Conservation (phyloP, 2,113 vertebrate genomes). For the Eretmochelys imbricata region DNA sequence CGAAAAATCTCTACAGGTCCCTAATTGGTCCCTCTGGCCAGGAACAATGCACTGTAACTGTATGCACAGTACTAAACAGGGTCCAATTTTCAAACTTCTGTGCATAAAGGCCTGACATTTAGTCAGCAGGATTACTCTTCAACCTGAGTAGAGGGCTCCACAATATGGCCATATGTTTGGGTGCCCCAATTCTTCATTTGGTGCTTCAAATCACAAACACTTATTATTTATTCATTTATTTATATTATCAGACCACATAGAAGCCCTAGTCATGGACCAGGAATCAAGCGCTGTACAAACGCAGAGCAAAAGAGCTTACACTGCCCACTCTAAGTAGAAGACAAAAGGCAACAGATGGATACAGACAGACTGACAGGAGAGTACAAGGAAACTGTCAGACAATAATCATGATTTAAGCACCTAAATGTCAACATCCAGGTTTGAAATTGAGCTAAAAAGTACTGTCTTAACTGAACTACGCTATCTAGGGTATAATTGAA, state of each 20-base stretch:
- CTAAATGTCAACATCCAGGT: background rate
- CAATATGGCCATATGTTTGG: background rate
- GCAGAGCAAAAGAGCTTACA: background rate
- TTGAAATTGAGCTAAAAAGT: background rate
- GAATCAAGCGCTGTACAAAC: background rate
- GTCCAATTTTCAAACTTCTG: background rate
- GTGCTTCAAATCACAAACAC: background rate
- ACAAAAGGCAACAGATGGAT: background rate
- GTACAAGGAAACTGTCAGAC: background rate
- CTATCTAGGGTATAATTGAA: background rate
- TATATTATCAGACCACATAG: background rate
- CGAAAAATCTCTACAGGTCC: background rate
- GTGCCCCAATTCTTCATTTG: fast-evolving
- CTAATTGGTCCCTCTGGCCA: background rate
- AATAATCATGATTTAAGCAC: background rate
- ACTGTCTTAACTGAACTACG: background rate
- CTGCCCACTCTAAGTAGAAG: background rate
- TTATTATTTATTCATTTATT: background rate
- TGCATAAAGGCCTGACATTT: background rate
- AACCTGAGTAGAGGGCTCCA: background rate
- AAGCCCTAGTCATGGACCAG: background rate
- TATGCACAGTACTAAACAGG: background rate
- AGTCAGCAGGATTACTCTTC: background rate
- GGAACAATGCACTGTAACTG: background rate
- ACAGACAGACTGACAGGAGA: background rate